phyloP scores from a whole-genome alignment of 2,113 vertebrate genomes.

The Cettia cetti region DNA sequence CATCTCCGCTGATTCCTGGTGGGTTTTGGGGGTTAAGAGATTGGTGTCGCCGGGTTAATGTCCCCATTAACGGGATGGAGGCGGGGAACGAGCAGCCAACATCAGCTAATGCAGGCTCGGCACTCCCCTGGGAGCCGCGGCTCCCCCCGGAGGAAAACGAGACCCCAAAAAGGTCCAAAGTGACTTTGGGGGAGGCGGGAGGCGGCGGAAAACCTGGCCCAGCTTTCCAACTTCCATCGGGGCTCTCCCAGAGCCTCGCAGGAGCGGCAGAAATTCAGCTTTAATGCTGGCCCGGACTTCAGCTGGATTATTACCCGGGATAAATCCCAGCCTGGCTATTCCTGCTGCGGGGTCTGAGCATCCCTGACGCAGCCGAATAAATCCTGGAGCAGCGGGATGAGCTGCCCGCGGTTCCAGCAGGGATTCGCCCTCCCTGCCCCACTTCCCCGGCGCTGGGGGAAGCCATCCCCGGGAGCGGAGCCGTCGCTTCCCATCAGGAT shows the following conservation, averaged over 20 bases:
- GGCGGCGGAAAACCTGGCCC: neutral
- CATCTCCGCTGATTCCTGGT: neutral
- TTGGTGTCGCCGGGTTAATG: neutral
- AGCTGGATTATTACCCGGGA: neutral
- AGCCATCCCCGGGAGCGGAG: neutral
- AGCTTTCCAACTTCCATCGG: neutral
- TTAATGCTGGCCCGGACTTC: too few relatives aligned
- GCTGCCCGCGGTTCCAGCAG: fast-evolving
- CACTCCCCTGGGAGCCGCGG: neutral
- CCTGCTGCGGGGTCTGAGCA: fast-evolving
- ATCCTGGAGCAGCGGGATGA: neutral
- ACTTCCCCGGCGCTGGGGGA: neutral
- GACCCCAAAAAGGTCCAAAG: neutral
- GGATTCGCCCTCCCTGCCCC: neutral
- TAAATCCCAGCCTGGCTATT: neutral
- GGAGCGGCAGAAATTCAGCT: neutral
- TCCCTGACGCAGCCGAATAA: fast-evolving
- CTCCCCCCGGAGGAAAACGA: neutral
- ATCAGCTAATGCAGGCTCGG: neutral
- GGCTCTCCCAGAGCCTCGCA: neutral
- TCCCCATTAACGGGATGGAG: neutral
- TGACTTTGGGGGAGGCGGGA: neutral
- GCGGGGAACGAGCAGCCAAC: too few relatives aligned
- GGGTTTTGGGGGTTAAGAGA: neutral
- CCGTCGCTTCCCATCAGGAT: neutral